These are phyloP conservation scores for Meloe dianella DNA, from an alignment of 2,888 invertebrate genomes.

Conservation along the genomic window DNA sequence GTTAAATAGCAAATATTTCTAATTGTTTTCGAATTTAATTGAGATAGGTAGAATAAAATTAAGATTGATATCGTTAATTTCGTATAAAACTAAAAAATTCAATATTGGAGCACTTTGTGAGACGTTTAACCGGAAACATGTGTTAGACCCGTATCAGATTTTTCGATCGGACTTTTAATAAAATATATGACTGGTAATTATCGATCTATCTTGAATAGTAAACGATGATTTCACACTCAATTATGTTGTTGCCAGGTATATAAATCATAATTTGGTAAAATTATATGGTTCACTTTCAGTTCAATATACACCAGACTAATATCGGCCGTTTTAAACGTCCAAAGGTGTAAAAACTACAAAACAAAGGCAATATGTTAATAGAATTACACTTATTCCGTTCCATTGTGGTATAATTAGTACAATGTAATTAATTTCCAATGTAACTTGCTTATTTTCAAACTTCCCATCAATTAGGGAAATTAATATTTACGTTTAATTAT, in stretches of 20 bases:
- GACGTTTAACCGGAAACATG: conserved; percentile 43
- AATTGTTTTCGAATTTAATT: neutral
- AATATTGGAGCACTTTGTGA: conserved; percentile 22
- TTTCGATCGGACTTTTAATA: conserved; percentile 39
- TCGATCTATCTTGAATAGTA: conserved; percentile 40
- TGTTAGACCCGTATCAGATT: conserved; percentile 43
- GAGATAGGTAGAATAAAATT: neutral
- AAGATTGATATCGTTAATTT: conserved; percentile 23
- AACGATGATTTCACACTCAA: conserved; percentile 45
- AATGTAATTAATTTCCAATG: neutral
- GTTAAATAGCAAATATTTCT: neutral
- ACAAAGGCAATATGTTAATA: neutral
- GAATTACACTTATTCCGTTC: neutral
- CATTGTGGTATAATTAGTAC: neutral
- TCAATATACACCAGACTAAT: conserved; percentile 1
- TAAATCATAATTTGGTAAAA: conserved; percentile 41
- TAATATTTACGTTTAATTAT: neutral
- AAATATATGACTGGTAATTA: conserved; percentile 45
- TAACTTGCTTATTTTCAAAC: neutral
- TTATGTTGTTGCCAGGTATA: conserved; percentile 42
- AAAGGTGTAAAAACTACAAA: neutral
- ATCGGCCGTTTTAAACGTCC: neutral
- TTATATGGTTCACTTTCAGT: conserved; percentile 14
- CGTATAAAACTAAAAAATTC: neutral
- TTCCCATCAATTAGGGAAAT: neutral